Evolutionary conservation across 2,797 vertebrate species (phyloP).

Genomic region (Betta splendens): DNA sequence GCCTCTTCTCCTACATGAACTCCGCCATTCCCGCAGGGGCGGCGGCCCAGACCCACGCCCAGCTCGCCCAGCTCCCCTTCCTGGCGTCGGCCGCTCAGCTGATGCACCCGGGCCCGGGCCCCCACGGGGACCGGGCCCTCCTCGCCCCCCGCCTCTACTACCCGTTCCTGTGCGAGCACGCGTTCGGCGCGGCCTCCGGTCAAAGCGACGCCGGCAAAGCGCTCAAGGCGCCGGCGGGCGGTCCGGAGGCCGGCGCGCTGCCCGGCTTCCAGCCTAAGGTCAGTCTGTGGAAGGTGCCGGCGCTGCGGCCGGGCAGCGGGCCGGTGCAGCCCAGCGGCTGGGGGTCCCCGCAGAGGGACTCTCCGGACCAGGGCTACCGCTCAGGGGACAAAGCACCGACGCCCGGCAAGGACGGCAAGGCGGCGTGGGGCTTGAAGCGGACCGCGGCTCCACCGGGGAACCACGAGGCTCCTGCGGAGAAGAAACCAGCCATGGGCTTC

Average conservation of each 20-base stretch:
- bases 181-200: constrained; percentile 65
- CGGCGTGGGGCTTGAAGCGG: constrained; percentile 74
- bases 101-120: constrained; percentile 78
- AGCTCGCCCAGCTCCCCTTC: constrained; percentile 88
- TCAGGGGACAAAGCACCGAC: constrained; percentile 64
- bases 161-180: constrained; percentile 91
- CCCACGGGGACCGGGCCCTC: constrained; percentile 81
- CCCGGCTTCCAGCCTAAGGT: constrained; percentile 78
- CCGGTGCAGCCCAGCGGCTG: constrained; percentile 60
- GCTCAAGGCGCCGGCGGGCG: constrained; percentile 59
- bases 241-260: constrained; percentile 40
- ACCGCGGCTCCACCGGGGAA: constrained; percentile 65
- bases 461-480: constrained; percentile 74
- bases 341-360: constrained; percentile 70
- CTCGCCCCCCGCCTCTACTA: constrained; percentile 90
- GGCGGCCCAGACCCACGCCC: constrained; percentile 75
- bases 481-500: constrained; percentile 74
- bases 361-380: constrained; percentile 62
- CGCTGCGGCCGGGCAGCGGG: constrained; percentile 75
- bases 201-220: constrained; percentile 78
- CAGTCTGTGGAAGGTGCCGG: constrained; percentile 85
- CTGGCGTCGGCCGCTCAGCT: constrained; percentile 88
- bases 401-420: constrained; percentile 65
- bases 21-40: constrained; percentile 78
- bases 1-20: constrained; percentile 92